These are phyloP conservation scores for Epizoanthus illoricatus DNA, from an alignment of 92 coral and sea anemone species.

Conservation along the genomic window DNA sequence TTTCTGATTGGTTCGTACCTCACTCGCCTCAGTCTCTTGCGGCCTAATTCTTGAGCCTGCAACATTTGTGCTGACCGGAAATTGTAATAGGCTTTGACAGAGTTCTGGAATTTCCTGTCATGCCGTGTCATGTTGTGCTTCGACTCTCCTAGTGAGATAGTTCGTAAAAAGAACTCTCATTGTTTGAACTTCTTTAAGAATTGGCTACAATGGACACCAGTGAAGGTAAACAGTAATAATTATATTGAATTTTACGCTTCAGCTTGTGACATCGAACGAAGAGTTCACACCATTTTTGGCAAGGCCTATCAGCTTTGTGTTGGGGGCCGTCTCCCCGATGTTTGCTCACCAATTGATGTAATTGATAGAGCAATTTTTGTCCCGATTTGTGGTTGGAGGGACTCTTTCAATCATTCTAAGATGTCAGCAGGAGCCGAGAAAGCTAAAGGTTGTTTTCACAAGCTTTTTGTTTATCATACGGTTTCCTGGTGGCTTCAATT, in stretches of 20 bases:
- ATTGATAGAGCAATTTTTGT: conserved; percentile 16
- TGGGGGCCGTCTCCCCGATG: conserved; percentile 33
- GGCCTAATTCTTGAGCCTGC: conserved; percentile 6
- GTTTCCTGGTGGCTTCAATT: conserved; percentile 10
- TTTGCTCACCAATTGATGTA: conserved; percentile 9
- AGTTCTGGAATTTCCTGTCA: conserved; percentile 40
- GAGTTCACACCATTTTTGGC: conserved; percentile 38
- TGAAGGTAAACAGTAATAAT: conserved; percentile 29
- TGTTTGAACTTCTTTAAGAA: background rate
- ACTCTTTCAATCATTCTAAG: conserved; percentile 4
- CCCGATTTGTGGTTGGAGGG: conserved; percentile 30
- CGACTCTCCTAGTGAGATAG: background rate
- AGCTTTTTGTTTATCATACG: background rate
- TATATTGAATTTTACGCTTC: conserved; percentile 10
- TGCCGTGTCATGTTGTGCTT: conserved; percentile 19
- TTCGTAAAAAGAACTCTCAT: conserved; percentile 7
- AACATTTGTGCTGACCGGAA: conserved; percentile 14
- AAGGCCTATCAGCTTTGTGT: conserved; percentile 28
- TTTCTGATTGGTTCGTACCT: conserved; percentile 51
- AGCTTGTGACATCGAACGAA: conserved; percentile 10
- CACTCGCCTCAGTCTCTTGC: conserved; percentile 25
- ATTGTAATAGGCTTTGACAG: background rate
- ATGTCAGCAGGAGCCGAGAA: conserved; percentile 30
- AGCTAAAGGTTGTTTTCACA: background rate
- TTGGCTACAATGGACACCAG: conserved; percentile 19